Percentiles rank a stretch among this genome's conserved stretches.
phyloP scores from a whole-genome alignment of 2,797 vertebrate species.

The Loriculus beryllinus region DNA sequence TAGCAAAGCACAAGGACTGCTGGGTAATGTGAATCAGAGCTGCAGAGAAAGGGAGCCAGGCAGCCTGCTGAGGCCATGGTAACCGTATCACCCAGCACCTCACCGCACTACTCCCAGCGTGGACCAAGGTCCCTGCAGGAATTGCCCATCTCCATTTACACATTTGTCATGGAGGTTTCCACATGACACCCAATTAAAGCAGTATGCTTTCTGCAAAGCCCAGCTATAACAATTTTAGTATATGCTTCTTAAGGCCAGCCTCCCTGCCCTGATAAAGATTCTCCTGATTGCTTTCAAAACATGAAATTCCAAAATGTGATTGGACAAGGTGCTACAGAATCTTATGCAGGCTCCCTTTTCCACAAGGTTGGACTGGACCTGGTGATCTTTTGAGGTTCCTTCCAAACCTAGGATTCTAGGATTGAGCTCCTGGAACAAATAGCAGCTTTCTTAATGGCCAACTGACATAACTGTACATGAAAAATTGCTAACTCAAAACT shows the following conservation, averaged over 20 bases:
- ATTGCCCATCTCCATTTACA: neutral
- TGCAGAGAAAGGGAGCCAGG: slow-evolving; percentile 44
- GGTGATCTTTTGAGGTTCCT: neutral
- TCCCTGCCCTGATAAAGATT: neutral
- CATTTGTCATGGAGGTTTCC: neutral
- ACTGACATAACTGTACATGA: neutral
- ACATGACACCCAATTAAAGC: neutral
- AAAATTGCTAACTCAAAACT: neutral
- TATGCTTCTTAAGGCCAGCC: neutral
- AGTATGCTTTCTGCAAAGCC: neutral
- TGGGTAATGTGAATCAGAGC: slow-evolving; percentile 57
- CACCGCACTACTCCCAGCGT: neutral
- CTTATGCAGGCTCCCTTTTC: neutral
- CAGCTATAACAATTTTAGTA: neutral
- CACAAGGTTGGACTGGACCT: neutral
- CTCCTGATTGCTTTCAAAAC: neutral
- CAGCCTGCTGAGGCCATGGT: slow-evolving; percentile 38
- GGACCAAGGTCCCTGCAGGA: neutral
- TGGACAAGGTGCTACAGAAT: neutral
- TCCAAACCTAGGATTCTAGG: neutral
- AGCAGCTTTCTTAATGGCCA: neutral
- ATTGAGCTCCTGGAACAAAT: neutral
- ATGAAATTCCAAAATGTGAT: neutral
- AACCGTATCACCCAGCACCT: neutral
- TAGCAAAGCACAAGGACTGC: slow-evolving; percentile 32